phyloP scores from a whole-genome alignment of 2,888 invertebrate genomes.

The Hoplodrina ambigua region DNA sequence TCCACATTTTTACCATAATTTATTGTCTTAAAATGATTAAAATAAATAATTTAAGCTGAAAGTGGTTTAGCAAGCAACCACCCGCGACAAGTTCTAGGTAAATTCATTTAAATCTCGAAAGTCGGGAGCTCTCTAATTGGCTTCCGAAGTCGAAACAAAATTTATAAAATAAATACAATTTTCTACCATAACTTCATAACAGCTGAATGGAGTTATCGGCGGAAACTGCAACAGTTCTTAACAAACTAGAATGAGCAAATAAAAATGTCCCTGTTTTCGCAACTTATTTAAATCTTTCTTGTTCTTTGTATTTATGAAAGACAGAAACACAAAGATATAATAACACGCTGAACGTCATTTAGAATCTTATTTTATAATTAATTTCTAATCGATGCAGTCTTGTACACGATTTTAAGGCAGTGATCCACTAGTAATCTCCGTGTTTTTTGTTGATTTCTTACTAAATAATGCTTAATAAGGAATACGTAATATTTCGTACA shows the following conservation, averaged over 20 bases:
- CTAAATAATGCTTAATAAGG: slow-evolving; percentile 14
- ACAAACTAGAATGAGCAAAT: slow-evolving; percentile 55
- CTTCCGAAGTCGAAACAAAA: slow-evolving; percentile 65
- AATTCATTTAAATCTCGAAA: slow-evolving; percentile 68
- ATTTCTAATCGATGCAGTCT: slow-evolving; percentile 58
- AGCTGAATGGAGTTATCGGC: slow-evolving; percentile 55
- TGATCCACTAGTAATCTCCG: slow-evolving; percentile 51
- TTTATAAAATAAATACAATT: slow-evolving; percentile 65
- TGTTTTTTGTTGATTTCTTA: slow-evolving; percentile 20
- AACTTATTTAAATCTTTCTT: slow-evolving; percentile 20
- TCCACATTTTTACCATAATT: slow-evolving; percentile 57
- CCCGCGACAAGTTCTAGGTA: slow-evolving; percentile 59
- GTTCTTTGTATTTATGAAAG: slow-evolving; percentile 12
- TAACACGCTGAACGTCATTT: not conserved
- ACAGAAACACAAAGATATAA: slow-evolving; percentile 23
- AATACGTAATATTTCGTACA: not conserved
- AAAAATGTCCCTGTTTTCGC: slow-evolving; percentile 29
- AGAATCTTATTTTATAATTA: slow-evolving; percentile 34
- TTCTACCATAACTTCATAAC: slow-evolving; percentile 53
- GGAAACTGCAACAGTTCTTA: slow-evolving; percentile 46
- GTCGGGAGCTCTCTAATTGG: slow-evolving; percentile 66
- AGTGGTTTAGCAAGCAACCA: slow-evolving; percentile 56
- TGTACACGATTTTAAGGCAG: slow-evolving; percentile 53
- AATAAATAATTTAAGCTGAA: slow-evolving; percentile 72
- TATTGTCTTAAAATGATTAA: slow-evolving; percentile 69